phyloP scores from a whole-genome alignment of 2,888 invertebrate genomes.

The Rhopalosiphum nymphaeae region DNA sequence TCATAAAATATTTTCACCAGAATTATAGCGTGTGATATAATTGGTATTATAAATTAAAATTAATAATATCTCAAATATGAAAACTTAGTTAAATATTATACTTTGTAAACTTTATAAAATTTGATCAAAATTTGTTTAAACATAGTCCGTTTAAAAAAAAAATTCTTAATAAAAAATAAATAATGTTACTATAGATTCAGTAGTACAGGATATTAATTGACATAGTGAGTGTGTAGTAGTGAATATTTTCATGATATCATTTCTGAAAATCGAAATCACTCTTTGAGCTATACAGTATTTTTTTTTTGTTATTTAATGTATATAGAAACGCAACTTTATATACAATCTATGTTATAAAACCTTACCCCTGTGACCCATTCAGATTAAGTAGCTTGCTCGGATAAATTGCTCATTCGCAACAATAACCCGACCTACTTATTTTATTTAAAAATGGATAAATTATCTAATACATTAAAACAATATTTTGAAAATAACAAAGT shows the following conservation, averaged over 20 bases:
- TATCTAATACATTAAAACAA: not conserved
- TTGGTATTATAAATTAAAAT: not conserved
- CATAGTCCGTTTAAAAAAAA: not conserved
- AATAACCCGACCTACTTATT: slow-evolving; percentile 49
- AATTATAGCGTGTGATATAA: not conserved
- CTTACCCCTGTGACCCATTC: not conserved
- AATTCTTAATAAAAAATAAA: not conserved
- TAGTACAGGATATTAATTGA: not conserved
- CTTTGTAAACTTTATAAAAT: not conserved
- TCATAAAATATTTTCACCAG: not conserved
- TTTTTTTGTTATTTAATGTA: not conserved
- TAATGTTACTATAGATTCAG: not conserved
- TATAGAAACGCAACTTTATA: not conserved
- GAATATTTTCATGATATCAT: not conserved
- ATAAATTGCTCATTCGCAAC: slow-evolving; percentile 20
- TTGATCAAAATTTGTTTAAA: not conserved
- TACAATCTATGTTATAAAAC: not conserved
- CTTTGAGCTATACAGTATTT: not conserved
- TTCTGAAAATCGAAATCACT: not conserved
- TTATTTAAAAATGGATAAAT: not conserved
- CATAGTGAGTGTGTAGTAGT: not conserved
- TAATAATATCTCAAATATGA: not conserved
- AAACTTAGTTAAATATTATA: not conserved
- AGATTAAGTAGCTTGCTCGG: not conserved
- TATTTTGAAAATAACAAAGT: not conserved